Percentiles rank a stretch among this genome's conserved stretches.
Evolutionary conservation across 2,888 invertebrate genomes (phyloP).

Genomic region (Stenchaetothrips biformis): DNA sequence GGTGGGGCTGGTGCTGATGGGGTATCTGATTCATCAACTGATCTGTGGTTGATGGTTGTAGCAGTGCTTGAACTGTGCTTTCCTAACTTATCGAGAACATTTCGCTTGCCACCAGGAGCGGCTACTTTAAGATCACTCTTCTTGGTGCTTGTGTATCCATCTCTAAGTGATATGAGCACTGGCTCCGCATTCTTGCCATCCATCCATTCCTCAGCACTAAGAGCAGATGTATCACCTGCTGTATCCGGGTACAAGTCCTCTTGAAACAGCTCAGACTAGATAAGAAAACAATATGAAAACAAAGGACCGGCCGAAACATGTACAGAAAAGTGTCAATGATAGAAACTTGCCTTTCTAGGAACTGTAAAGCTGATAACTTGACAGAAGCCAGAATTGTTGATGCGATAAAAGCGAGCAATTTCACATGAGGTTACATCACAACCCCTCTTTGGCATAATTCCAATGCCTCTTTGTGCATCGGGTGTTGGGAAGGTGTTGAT

Average conservation of each 20-base stretch:
- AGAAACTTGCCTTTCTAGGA: slow-evolving; percentile 71
- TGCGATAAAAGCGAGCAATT: slow-evolving; percentile 89
- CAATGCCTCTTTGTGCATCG: slow-evolving; percentile 95
- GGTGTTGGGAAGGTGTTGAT: slow-evolving; percentile 96
- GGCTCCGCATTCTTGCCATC: slow-evolving; percentile 87
- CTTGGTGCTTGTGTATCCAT: slow-evolving; percentile 58
- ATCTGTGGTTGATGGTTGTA: not conserved
- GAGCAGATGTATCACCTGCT: slow-evolving; percentile 79
- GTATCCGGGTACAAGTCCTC: slow-evolving; percentile 97
- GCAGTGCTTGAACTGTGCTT: slow-evolving; percentile 32
- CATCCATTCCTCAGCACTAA: slow-evolving; percentile 89
- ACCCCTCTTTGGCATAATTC: slow-evolving; percentile 97
- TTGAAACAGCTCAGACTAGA: slow-evolving; percentile 87
- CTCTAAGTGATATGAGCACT: slow-evolving; percentile 84
- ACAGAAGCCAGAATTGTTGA: slow-evolving; percentile 90
- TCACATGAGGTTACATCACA: slow-evolving; percentile 92
- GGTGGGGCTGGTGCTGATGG: not conserved
- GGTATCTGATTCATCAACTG: not conserved
- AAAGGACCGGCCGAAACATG: slow-evolving; percentile 22
- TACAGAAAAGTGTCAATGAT: slow-evolving; percentile 22
- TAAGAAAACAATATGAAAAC: slow-evolving; percentile 32
- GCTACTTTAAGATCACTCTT: slow-evolving; percentile 63
- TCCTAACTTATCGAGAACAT: slow-evolving; percentile 65
- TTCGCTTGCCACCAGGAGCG: slow-evolving; percentile 58
- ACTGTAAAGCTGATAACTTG: slow-evolving; percentile 98